These are phyloP conservation scores for Muscicapa comitata DNA, from an alignment of 2,797 vertebrate species.

Conservation along the genomic window DNA sequence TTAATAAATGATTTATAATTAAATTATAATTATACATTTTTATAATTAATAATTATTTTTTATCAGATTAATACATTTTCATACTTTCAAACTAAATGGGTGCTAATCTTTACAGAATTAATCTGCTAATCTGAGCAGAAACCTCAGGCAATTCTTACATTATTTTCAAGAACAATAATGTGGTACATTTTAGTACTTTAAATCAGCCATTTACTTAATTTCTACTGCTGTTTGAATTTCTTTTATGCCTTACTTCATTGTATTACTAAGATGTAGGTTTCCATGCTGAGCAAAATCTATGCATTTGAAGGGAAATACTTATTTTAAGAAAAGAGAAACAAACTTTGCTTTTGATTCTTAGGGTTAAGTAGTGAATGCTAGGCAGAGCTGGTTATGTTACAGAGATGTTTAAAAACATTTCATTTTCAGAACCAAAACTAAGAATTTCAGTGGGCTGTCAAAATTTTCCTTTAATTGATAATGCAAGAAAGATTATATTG, in stretches of 20 bases:
- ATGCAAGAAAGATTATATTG: background rate
- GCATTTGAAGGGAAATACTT: background rate
- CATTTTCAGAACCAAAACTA: background rate
- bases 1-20: too few relatives aligned
- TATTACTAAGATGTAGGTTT: background rate
- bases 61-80: background rate
- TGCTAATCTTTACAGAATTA: background rate
- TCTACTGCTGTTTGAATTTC: background rate
- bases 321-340: background rate
- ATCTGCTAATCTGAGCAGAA: background rate
- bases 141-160: background rate
- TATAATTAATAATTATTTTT: too few relatives aligned
- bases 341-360: background rate
- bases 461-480: background rate
- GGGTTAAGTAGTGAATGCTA: background rate
- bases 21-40: too few relatives aligned
- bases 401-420: background rate
- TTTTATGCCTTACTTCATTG: background rate
- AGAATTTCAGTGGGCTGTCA: background rate
- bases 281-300: background rate
- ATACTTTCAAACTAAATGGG: background rate
- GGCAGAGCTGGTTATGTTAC: background rate
- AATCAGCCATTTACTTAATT: background rate
- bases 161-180: background rate
- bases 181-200: background rate